Percentiles rank a stretch among this genome's conserved stretches.
Conservation (phyloP, 2,797 vertebrate genomes). For the Numenius phaeopus region DNA sequence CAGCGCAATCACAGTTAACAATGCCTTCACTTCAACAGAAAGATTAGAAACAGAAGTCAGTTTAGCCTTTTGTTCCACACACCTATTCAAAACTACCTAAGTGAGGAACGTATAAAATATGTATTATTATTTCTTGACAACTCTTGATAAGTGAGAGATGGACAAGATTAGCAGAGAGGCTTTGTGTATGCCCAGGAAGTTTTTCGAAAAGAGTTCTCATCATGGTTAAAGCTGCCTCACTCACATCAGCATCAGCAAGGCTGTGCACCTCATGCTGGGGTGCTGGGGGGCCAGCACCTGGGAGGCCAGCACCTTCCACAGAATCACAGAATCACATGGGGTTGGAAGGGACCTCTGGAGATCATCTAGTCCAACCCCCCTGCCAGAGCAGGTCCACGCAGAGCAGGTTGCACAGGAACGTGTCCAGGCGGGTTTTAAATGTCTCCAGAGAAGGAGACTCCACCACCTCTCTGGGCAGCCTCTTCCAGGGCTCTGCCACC, state of each 20-base stretch:
- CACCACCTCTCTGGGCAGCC: too few relatives aligned
- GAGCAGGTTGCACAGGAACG: too few relatives aligned
- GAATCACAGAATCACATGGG: too few relatives aligned
- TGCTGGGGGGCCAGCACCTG: too few relatives aligned
- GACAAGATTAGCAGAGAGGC: constrained; percentile 36
- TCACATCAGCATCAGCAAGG: not conserved
- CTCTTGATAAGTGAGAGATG: not conserved
- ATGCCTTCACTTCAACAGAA: constrained; percentile 4
- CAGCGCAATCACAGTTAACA: not conserved
- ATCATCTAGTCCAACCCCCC: too few relatives aligned
- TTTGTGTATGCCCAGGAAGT: not conserved
- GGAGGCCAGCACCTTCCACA: not conserved
- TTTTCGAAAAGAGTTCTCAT: not conserved
- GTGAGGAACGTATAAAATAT: constrained; percentile 13
- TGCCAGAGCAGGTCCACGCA: too few relatives aligned
- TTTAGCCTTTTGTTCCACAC: constrained; percentile 28
- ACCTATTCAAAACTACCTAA: constrained; percentile 31
- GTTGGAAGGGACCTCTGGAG: too few relatives aligned
- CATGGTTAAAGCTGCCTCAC: not conserved
- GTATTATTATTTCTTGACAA: constrained; percentile 21
- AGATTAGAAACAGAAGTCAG: not conserved
- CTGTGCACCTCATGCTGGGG: not conserved
- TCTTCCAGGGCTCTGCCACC: too few relatives aligned
- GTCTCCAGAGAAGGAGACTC: too few relatives aligned
- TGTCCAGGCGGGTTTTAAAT: too few relatives aligned